Base-by-base conservation (phyloP, 2,888 invertebrate genomes). In the Caradrina clavipalpis region DNA sequence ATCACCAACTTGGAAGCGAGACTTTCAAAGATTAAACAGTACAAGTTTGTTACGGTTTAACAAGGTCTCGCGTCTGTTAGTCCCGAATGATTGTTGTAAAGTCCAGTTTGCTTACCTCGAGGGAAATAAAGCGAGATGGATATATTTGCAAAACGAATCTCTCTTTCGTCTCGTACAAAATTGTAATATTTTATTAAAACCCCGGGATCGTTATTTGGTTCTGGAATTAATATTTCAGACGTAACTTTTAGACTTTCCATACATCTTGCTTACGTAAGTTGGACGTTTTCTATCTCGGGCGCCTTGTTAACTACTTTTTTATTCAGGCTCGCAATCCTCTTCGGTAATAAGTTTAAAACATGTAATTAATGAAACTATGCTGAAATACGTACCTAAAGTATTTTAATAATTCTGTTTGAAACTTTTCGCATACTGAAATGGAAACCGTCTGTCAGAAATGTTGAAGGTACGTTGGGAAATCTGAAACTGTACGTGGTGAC, bases 111-210 rank as follows among this genome's bases (percentile, higher is more conserved):
- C 82, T 70, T 73, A 85, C 84, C 92, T 82, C 90, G n/a, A 47
- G 92, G 92, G 92, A 92, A 93, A 93, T 93, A 90, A 90, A 87
- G 64, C 56, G 86, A 87, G 88, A 90, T 87, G 89, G 88, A 90
- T 89, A 88, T 90, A 90, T 91, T 90, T 89, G 80, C 86, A 79
- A 84, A 80, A 78, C 81, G 86, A 83, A 88, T 86, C 84, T 86
- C 84, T 85, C 87, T 82, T 84, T 84, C 81, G 81, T 88, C 86
- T 85, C 86, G n/a, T 63, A 59, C 83, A 85, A 79, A 85, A 85
- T 89, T 86, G 81, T 75, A 80, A 85, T 85, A 85, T 86, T 85
- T 84, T 88, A 83, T 87, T 85, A 79, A 74, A 71, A 79, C 80
- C 42, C 63, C 55, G 63, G 81, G 80, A 78, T 73, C 76, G 76